Evolutionary conservation across 2,797 vertebrate species (phyloP), one percentile per base, ranked within the genome.

Genomic region (Amniataba percoides): DNA sequence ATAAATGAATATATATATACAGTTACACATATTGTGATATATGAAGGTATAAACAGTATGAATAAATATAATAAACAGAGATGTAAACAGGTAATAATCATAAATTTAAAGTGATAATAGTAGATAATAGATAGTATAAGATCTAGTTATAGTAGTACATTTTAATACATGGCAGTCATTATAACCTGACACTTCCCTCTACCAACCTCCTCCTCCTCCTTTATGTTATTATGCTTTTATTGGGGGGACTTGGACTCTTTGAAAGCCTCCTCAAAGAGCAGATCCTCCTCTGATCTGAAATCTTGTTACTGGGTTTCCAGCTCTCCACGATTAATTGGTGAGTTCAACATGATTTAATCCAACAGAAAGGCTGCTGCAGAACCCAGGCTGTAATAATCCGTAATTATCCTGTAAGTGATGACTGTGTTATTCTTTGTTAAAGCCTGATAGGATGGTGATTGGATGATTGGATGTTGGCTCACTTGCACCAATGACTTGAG

Each of bases 391-490:
- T 45, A 27, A 18, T 27, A 27, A 42, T n/a, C 12, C 45, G 10
- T 62, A 46, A 62, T 46, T 27, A 19, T n/a, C 25, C 13, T 63
- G 19, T n/a, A n/a, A 27, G 42, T 63, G 25, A 34, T 13, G 23
- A 19, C 25, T 43, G 21, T 43, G 11, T 43, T 43, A 16, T 25
- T 13, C 7, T 45, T 46, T 27, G 23, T 10, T 45, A 45, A 6
- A 43, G 23, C 10, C 58, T 18, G 12, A 31, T 31, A 31, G 27
- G 27, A 31, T 31, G 27, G 5, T 31, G 27, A 31, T 31, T 31
- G 27, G 27, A 31, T 60, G 58, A 46, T 45, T 75, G 55, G 45
- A 31, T 62, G 21, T 42, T 45, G 46, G 61, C 40, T 55, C 52
- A 25, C 36, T 19, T 19, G 53, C 31, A 7, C 40, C 14, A 45